Conservation (phyloP, 2,797 vertebrate species). For the Babyrousa celebensis region DNA sequence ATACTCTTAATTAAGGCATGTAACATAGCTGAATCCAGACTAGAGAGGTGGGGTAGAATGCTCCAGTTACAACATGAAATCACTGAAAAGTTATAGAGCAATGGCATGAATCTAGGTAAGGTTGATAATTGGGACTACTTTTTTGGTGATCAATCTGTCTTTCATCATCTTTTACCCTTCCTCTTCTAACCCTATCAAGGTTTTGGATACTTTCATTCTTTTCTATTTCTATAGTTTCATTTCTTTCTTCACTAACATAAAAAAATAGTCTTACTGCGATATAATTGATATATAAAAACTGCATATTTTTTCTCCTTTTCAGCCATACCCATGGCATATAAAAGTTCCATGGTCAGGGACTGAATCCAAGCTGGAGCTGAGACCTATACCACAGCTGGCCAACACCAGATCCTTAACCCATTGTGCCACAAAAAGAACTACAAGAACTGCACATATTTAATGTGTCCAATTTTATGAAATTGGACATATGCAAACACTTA, state of each 20-base stretch:
- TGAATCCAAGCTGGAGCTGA: too few species aligned
- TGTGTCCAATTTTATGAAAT: not conserved
- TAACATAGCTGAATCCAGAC: not conserved
- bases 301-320: too few species aligned
- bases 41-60: not conserved
- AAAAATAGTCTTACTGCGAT: not conserved
- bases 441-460: not conserved
- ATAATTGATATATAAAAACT: not conserved
- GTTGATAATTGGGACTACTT: not conserved
- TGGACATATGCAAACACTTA: not conserved
- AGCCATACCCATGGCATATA: too few species aligned
- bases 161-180: not conserved
- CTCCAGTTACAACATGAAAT: not conserved
- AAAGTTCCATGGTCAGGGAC: too few species aligned
- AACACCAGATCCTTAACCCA: too few species aligned
- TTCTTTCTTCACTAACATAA: not conserved
- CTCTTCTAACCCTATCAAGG: not conserved
- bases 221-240: not conserved
- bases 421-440: too few species aligned
- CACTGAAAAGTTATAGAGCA: not conserved
- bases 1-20: not conserved
- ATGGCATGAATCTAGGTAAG: not conserved
- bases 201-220: not conserved
- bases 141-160: not conserved
- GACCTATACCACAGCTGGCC: too few species aligned